These are phyloP conservation scores for Hipparchia sbordonii DNA, from an alignment of 2,888 invertebrate genomes.

Conservation along the genomic window DNA sequence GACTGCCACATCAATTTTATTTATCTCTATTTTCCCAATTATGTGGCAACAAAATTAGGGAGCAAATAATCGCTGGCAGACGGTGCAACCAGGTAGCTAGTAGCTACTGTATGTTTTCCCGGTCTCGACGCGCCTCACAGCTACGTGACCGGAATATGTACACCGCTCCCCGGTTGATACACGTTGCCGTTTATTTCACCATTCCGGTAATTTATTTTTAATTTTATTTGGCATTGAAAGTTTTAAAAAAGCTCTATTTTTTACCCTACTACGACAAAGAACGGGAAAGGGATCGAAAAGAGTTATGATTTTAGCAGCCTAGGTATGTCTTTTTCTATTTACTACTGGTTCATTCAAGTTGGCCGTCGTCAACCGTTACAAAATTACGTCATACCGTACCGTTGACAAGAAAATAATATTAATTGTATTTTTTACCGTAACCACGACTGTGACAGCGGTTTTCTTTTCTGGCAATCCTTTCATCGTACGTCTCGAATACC, in stretches of 20 bases:
- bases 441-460: too few species aligned
- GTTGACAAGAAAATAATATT: too few species aligned
- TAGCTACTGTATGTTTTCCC: slow-evolving; percentile 31
- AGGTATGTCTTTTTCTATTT: too few species aligned
- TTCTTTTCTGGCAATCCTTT: too few species aligned
- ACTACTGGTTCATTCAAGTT: too few species aligned
- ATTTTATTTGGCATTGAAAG: background rate
- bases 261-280: background rate
- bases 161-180: slow-evolving; percentile 32
- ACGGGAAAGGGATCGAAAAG: too few species aligned
- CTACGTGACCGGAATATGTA: slow-evolving; percentile 30
- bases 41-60: slow-evolving; percentile 27
- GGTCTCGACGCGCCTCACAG: slow-evolving; percentile 26
- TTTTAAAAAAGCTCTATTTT: background rate
- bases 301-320: too few species aligned
- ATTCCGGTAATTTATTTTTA: slow-evolving; percentile 9
- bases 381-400: too few species aligned
- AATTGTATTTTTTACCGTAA: too few species aligned
- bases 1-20: background rate
- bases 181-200: slow-evolving; percentile 31
- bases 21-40: background rate
- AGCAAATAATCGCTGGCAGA: slow-evolving; percentile 30
- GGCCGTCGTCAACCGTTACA: too few species aligned
- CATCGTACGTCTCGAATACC: too few species aligned
- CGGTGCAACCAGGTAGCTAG: background rate